phyloP scores from a whole-genome alignment of 1,140 invertebrate genomes.

The Cydia pomonella region DNA sequence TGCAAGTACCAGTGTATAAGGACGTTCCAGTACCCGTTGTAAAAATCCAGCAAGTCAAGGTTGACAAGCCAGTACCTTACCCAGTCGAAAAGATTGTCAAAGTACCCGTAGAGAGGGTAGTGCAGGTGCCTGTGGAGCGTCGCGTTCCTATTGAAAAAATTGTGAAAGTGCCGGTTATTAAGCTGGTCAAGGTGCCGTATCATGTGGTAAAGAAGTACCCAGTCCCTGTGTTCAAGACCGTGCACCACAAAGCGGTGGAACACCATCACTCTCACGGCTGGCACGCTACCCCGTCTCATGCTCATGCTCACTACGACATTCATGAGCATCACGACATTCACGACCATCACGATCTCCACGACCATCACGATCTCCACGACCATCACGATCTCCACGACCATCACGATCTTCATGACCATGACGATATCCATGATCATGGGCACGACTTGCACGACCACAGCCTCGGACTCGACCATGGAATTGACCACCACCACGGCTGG shows the following conservation, averaged over 20 bases:
- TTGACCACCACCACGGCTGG: conserved; percentile 37
- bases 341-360: conserved; percentile 42
- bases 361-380: conserved; percentile 28
- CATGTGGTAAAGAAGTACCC: conserved; percentile 71
- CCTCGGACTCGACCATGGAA: conserved; percentile 41
- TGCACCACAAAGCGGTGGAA: conserved; percentile 62
- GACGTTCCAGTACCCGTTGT: conserved; percentile 73
- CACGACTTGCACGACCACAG: conserved; percentile 40
- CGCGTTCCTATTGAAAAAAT: conserved; percentile 73
- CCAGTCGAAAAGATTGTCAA: conserved; percentile 75
- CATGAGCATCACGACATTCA: neutral
- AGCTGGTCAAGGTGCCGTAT: conserved; percentile 66
- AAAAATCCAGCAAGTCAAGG: conserved; percentile 70
- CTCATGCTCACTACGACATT: neutral
- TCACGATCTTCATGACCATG: conserved; percentile 39
- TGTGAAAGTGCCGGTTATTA: conserved; percentile 68
- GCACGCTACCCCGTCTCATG: conserved; percentile 37
- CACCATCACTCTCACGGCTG: conserved; percentile 45
- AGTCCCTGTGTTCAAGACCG: conserved; percentile 69
- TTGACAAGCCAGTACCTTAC: conserved; percentile 75
- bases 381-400: conserved; percentile 37
- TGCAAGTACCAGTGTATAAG: conserved; percentile 70
- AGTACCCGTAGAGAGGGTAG: conserved; percentile 68
- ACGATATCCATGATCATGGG: conserved; percentile 1
- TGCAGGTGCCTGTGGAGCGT: conserved; percentile 67